Evolutionary conservation across 2,888 invertebrate genomes (phyloP).

Genomic region (Tipula vernalis): DNA sequence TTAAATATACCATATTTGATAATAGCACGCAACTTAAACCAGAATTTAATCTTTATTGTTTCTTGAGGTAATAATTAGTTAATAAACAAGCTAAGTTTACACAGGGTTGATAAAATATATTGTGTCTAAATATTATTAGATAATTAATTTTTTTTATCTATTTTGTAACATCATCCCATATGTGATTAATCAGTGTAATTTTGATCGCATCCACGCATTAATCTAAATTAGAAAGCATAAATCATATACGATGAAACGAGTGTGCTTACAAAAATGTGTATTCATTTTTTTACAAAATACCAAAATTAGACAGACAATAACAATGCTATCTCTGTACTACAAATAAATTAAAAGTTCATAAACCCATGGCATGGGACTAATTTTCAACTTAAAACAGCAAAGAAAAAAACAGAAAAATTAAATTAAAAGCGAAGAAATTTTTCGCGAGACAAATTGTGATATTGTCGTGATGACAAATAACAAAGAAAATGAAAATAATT

Average conservation of each 20-base stretch:
- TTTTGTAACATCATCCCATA: neutral
- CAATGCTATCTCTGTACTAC: neutral
- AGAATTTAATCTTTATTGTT: neutral
- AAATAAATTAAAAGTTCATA: neutral
- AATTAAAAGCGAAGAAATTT: neutral
- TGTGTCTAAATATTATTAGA: neutral
- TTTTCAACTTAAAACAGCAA: neutral
- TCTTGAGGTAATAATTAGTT: neutral
- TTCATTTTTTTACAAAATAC: neutral
- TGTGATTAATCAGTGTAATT: neutral
- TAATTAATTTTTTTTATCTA: neutral
- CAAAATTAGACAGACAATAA: neutral
- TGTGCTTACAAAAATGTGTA: neutral
- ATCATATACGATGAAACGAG: too few relatives aligned
- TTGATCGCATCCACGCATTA: neutral
- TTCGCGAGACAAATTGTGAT: neutral
- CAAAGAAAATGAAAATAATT: neutral
- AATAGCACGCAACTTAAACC: neutral
- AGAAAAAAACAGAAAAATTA: neutral
- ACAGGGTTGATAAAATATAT: neutral
- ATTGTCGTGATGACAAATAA: neutral
- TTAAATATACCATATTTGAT: neutral
- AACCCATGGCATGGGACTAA: neutral
- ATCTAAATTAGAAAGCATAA: neutral
- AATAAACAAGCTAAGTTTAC: neutral